A percentile compares a stretch with the other conserved stretches of the same genome.
These are phyloP conservation scores for Colletes collaris DNA, from an alignment of 2,888 invertebrate species.

Conservation along the genomic window DNA sequence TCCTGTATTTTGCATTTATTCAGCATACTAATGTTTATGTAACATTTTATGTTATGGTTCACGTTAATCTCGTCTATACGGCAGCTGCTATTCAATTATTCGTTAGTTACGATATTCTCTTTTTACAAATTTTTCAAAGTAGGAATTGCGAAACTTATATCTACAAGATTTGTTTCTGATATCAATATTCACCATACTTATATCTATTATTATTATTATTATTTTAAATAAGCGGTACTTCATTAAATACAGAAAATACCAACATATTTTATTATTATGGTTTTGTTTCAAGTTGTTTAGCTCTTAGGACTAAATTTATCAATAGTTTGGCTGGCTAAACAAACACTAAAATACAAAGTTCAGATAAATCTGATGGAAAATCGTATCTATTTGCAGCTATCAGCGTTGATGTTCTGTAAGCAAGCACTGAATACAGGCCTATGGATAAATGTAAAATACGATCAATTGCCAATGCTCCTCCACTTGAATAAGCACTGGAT, in stretches of 20 bases:
- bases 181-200: slow-evolving; percentile 2
- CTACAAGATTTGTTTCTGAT: background rate
- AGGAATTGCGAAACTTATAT: background rate
- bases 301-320: slow-evolving; percentile 19
- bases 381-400: slow-evolving; percentile 55
- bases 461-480: slow-evolving; percentile 52
- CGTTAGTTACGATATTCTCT: background rate
- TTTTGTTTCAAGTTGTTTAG: slow-evolving; percentile 29
- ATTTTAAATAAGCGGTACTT: slow-evolving; percentile 10
- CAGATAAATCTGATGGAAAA: slow-evolving; percentile 47
- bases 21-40: background rate
- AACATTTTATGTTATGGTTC: slow-evolving; percentile 1
- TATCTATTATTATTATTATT: slow-evolving; percentile 22
- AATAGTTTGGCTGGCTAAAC: slow-evolving; percentile 42
- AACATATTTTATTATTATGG: slow-evolving; percentile 23
- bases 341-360: slow-evolving; percentile 15
- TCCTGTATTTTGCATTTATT: background rate
- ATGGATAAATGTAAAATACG: slow-evolving; percentile 54
- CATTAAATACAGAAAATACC: slow-evolving; percentile 12
- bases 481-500: slow-evolving; percentile 49
- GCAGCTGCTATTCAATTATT: slow-evolving; percentile 2
- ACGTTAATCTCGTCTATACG: background rate
- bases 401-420: slow-evolving; percentile 57
- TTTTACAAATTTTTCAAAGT: background rate
- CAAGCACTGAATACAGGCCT: slow-evolving; percentile 60